These are phyloP conservation scores for Caenorhabditis tropicalis DNA, from an alignment of 1,140 invertebrate genomes.

Conservation along the genomic window DNA sequence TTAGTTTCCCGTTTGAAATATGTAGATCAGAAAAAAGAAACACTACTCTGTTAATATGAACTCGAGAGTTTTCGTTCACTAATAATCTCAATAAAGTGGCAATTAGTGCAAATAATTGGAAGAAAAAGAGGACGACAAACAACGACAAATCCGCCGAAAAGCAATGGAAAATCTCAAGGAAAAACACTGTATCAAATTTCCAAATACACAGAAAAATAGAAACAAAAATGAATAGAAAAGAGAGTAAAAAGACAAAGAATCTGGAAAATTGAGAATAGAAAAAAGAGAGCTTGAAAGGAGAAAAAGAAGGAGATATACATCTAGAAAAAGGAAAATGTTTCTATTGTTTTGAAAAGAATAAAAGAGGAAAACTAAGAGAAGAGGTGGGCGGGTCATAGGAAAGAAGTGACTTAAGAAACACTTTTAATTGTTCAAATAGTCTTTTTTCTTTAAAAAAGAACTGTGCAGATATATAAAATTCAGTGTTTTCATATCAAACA, in stretches of 20 bases:
- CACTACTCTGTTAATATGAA: not conserved
- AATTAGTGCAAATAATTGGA: slow-evolving; percentile 26
- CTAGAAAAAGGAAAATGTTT: not conserved
- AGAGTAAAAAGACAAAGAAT: slow-evolving; percentile 18
- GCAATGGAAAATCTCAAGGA: slow-evolving; percentile 9
- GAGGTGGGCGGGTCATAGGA: not conserved
- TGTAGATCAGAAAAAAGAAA: too few relatives aligned
- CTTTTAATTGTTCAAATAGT: not conserved
- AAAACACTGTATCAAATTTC: slow-evolving; percentile 39
- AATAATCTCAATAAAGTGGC: not conserved
- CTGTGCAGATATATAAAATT: too few relatives aligned
- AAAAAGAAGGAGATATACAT: not conserved
- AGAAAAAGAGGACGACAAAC: slow-evolving; percentile 35
- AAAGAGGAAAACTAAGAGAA: not conserved
- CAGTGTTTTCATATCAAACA: too few relatives aligned
- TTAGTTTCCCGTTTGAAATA: not conserved
- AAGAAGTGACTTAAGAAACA: not conserved
- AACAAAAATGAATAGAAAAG: too few relatives aligned
- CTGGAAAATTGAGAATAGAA: slow-evolving; percentile 31
- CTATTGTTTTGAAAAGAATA: slow-evolving; percentile 18
- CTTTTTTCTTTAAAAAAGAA: too few relatives aligned
- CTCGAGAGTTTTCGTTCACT: not conserved
- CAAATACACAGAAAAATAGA: slow-evolving; percentile 10
- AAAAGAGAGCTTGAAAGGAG: slow-evolving; percentile 14
- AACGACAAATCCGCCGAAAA: slow-evolving; percentile 11